phyloP scores from a whole-genome alignment of 2,888 invertebrate species.

The Drosophila niveifrons region DNA sequence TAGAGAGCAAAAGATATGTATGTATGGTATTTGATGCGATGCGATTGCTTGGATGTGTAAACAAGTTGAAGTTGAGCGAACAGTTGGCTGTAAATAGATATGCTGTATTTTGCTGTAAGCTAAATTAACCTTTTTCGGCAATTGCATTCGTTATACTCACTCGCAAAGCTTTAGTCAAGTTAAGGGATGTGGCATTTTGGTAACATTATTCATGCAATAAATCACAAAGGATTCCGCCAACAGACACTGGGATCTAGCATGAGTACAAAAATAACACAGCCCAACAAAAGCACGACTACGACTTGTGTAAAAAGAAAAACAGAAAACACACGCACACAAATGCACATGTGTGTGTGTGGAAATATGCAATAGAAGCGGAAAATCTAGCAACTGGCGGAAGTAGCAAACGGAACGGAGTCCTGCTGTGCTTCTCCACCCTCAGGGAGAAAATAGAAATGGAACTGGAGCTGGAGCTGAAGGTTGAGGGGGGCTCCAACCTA shows the following conservation, averaged over 20 bases:
- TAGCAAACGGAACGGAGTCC: conserved; percentile 28
- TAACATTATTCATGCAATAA: conserved; percentile 62
- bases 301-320: neutral
- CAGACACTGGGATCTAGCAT: conserved; percentile 33
- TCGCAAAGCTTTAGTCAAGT: conserved; percentile 31
- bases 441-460: too few relatives aligned
- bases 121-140: conserved; percentile 46
- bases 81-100: conserved; percentile 24
- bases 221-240: conserved; percentile 54
- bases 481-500: neutral
- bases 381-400: conserved; percentile 41
- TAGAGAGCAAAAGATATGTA: neutral
- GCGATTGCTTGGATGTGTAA: conserved; percentile 16
- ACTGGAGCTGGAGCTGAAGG: too few relatives aligned
- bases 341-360: conserved; percentile 31
- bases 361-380: conserved; percentile 51
- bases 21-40: conserved; percentile 9
- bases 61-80: conserved; percentile 17
- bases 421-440: conserved; percentile 18
- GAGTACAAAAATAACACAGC: conserved; percentile 25
- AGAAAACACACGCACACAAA: conserved; percentile 14
- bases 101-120: conserved; percentile 23
- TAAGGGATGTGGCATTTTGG: conserved; percentile 38
- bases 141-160: conserved; percentile 44
- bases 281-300: conserved; percentile 9